phyloP scores from a whole-genome alignment of 2,113 vertebrate genomes.

The Motacilla tschutschensis region DNA sequence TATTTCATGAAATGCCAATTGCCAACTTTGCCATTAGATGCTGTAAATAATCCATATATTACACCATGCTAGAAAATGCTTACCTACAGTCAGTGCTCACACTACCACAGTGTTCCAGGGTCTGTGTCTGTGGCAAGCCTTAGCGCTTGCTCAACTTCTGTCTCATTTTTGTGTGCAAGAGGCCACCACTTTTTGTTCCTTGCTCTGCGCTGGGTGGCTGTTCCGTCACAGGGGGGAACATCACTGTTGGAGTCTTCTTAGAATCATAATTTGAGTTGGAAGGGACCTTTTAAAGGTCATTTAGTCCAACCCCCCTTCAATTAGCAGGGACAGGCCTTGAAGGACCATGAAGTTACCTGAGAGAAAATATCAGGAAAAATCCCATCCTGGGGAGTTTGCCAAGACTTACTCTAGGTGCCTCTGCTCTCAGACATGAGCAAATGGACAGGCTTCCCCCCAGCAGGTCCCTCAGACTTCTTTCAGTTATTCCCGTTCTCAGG shows the following conservation, averaged over 20 bases:
- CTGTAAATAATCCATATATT: background rate
- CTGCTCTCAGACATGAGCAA: background rate
- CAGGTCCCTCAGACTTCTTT: background rate
- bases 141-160: background rate
- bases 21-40: background rate
- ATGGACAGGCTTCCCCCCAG: background rate
- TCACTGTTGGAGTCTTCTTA: background rate
- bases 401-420: background rate
- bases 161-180: background rate
- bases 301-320: background rate
- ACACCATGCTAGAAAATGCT: background rate
- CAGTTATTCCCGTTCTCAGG: background rate
- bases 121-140: background rate
- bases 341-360: background rate
- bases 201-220: accelerated
- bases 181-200: background rate
- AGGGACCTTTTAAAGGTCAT: background rate
- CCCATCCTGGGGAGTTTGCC: background rate
- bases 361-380: background rate
- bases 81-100: background rate
- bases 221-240: background rate
- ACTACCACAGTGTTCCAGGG: accelerated
- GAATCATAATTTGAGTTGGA: background rate
- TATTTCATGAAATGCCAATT: background rate
- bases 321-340: background rate